Evolutionary conservation across 2,888 invertebrate species (phyloP), one percentile per base, ranked within the genome.

Genomic region (Mesochorus sp.): DNA sequence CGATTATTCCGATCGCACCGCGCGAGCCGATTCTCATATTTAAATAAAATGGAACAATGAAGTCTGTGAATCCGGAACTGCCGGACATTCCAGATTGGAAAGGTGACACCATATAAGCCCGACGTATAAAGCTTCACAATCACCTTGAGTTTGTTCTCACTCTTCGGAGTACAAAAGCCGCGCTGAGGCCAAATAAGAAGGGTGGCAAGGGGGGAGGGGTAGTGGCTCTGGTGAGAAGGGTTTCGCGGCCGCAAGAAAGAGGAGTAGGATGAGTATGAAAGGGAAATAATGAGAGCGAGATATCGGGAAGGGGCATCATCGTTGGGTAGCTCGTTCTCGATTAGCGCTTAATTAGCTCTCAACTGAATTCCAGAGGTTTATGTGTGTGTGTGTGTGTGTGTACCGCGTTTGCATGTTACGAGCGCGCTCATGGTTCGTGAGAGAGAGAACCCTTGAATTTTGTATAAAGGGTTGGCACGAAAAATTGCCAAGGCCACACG

Each of bases 401-500:
- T n/a, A n/a, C n/a, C 28, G 39, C 26, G 26, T 12, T 61, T 19
- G 6, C 31, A 19, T n/a, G 17, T 8, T 47, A 47, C 17, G 55
- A 61, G 4, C 31, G 51, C 19, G 6, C 1, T 59, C 26, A 21
- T 17, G 14, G 68, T 24, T 8, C 34, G 44, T 51, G 37, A 34
- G 62, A 62, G 24, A 31, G 39, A 24, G 12, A 14, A 10, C 71
- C 51, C 34, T 71, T 26, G 19, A 31, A 19, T 72, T 72, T 72
- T 62, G n/a, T n/a, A 72, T 44, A 72, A 70, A 72, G 62, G 53
- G 53, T 53, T 72, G n/a, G 62, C 39, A 55, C 53, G 53, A 62
- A 81, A 81, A 81, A 81, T 76, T n/a, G 62, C 59, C 42, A 59
- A 42, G 57, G 51, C 53, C 71, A 71, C n/a, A n/a, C 72, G 68